phyloP scores from a whole-genome alignment of 1,140 invertebrate genomes.

The Ceratina calcarata region DNA sequence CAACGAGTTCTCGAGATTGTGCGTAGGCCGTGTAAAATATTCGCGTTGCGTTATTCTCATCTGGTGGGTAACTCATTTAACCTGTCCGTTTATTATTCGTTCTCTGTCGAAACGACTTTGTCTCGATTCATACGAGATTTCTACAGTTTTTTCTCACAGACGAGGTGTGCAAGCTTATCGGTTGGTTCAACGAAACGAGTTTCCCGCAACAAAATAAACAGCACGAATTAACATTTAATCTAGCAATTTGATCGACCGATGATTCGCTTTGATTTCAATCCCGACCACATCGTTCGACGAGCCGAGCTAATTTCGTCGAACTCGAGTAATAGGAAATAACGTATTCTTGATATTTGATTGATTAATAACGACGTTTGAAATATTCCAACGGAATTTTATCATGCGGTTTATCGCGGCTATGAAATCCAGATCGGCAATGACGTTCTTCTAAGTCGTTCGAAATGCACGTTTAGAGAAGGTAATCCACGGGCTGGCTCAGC shows the following conservation, averaged over 20 bases:
- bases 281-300: too few species aligned
- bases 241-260: too few species aligned
- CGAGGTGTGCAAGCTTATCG: too few species aligned
- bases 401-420: background rate
- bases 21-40: slow-evolving; percentile 1
- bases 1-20: background rate
- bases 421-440: background rate
- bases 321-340: background rate
- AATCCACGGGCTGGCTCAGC: slow-evolving; percentile 25
- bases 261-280: too few species aligned
- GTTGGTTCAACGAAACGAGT: too few species aligned
- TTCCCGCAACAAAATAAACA: background rate
- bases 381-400: background rate
- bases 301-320: too few species aligned
- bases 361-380: background rate
- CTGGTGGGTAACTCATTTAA: background rate
- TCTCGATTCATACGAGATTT: background rate
- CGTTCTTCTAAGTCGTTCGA: background rate
- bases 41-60: background rate
- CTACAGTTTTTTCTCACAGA: too few species aligned
- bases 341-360: too few species aligned
- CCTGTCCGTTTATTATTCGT: background rate
- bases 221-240: too few species aligned
- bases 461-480: background rate
- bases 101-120: background rate